phyloP scores from a whole-genome alignment of 2,797 vertebrate species.

The Trematomus bernacchii region DNA sequence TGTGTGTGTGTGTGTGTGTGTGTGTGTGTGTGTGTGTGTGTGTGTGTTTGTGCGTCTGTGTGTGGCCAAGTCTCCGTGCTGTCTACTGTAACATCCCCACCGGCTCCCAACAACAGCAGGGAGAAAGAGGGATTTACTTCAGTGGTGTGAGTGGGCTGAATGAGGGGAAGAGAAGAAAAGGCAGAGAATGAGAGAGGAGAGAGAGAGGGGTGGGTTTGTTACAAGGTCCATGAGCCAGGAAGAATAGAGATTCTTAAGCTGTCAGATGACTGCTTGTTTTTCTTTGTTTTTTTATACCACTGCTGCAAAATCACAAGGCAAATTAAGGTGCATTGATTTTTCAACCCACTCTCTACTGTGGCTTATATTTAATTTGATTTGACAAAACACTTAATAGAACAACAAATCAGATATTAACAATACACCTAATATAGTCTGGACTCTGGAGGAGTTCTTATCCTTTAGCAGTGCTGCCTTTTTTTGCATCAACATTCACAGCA shows the following conservation, averaged over 20 bases:
- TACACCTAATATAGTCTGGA: background rate
- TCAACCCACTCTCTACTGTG: conserved; percentile 8
- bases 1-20: conserved; percentile 43
- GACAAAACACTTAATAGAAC: background rate
- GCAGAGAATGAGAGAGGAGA: conserved; percentile 40
- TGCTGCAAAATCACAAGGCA: conserved; percentile 34
- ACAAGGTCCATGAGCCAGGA: conserved; percentile 61
- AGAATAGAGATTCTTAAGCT: conserved; percentile 70
- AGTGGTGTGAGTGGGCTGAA: conserved; percentile 67
- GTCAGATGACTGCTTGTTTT: conserved; percentile 58
- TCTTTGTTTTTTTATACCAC: conserved; percentile 19
- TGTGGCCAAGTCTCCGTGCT: conserved; percentile 65
- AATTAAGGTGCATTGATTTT: conserved; percentile 28
- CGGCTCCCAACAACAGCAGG: conserved; percentile 69
- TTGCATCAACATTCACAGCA: background rate
- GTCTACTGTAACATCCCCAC: conserved; percentile 73
- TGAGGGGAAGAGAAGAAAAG: conserved; percentile 60
- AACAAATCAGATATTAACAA: background rate
- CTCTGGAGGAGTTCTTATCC: background rate
- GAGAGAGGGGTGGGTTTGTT: conserved; percentile 61
- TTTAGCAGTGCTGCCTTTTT: background rate
- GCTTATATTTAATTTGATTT: conserved; percentile 9
- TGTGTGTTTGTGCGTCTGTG: conserved; percentile 27
- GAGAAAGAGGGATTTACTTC: conserved; percentile 74
- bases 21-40: no score